Conservation (phyloP, 2,797 vertebrate genomes). For the Rallus crepitans region DNA sequence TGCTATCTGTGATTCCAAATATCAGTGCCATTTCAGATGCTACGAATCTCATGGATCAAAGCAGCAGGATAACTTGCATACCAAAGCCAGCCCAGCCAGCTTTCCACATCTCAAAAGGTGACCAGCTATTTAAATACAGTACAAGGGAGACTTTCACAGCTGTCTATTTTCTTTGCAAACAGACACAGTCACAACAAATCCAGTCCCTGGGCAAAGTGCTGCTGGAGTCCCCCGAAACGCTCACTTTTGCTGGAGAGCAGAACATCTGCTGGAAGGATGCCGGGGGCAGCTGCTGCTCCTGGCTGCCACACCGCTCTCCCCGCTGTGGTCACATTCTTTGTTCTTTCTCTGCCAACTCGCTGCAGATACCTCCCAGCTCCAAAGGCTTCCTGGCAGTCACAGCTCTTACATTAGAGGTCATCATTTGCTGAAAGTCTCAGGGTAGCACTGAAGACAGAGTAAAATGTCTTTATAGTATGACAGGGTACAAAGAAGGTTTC, state of each 20-base stretch:
- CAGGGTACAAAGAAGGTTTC: not conserved
- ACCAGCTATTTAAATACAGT: not conserved
- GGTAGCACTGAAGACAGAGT: not conserved
- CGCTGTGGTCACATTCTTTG: not conserved
- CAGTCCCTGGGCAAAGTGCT: not conserved
- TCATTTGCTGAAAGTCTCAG: not conserved
- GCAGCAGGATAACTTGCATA: slow-evolving; percentile 2
- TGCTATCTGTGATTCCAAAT: not conserved
- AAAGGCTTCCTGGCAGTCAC: not conserved
- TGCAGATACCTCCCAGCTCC: slow-evolving; percentile 23
- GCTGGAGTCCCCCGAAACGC: not conserved
- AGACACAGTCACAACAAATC: not conserved
- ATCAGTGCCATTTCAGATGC: slow-evolving; percentile 31
- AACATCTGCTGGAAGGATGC: slow-evolving; percentile 36
- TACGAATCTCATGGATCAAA: slow-evolving; percentile 25
- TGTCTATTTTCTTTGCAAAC: not conserved
- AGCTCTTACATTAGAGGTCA: slow-evolving; percentile 8
- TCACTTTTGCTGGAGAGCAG: not conserved
- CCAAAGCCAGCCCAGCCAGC: not conserved
- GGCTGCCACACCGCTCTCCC: slow-evolving; percentile 4
- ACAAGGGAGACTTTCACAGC: not conserved
- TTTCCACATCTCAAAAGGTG: slow-evolving; percentile 23
- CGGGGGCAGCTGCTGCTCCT: not conserved
- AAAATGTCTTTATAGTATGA: not conserved
- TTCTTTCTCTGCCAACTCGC: slow-evolving; percentile 17